A percentile compares a stretch with the other conserved stretches of the same genome.
phyloP scores from a whole-genome alignment of 92 coral and sea anemone species.

The Phenganax subtilis region DNA sequence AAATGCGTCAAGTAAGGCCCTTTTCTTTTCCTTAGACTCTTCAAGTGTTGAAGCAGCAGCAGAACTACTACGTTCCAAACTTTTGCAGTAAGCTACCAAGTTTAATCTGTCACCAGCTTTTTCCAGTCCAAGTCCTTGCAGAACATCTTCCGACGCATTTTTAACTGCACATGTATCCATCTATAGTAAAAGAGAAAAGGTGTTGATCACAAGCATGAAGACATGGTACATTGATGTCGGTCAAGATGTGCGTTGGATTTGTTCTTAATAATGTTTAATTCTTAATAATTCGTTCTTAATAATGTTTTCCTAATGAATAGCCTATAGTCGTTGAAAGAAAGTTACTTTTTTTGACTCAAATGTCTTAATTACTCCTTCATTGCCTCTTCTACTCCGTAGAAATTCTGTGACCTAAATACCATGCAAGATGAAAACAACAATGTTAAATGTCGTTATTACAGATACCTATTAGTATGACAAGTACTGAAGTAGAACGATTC shows the following conservation, averaged over 20 bases:
- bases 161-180: constrained; percentile 51
- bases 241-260: not conserved
- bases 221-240: not conserved
- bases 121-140: constrained; percentile 47
- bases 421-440: too few species aligned
- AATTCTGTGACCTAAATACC: constrained; percentile 10
- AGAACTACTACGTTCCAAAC: not conserved
- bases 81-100: constrained; percentile 47
- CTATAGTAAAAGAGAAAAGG: constrained; percentile 24
- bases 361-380: not conserved
- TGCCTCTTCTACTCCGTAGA: not conserved
- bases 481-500: too few species aligned
- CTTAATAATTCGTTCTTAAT: too few species aligned
- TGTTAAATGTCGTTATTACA: too few species aligned
- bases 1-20: constrained; percentile 44
- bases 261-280: too few species aligned
- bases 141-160: constrained; percentile 40
- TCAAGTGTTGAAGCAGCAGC: not conserved
- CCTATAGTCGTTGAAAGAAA: not conserved
- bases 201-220: not conserved
- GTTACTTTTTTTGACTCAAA: constrained; percentile 10
- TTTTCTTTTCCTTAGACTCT: constrained; percentile 33
- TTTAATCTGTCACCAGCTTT: constrained; percentile 52
- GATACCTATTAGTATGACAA: too few species aligned
- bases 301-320: not conserved